phyloP scores from a whole-genome alignment of 2,888 invertebrate species.

The Cephalotes varians region DNA sequence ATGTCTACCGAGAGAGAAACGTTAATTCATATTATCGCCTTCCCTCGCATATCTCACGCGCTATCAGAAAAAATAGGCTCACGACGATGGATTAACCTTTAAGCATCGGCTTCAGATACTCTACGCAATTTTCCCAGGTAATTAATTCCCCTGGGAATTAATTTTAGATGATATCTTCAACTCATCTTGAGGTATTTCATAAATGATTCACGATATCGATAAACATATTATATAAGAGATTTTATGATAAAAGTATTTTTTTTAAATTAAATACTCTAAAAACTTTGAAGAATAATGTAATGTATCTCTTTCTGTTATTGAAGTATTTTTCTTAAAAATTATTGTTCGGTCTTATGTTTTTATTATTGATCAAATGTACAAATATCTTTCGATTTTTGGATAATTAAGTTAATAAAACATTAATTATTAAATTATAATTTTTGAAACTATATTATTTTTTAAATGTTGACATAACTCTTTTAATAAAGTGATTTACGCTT shows the following conservation, averaged over 20 bases:
- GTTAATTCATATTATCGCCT: conserved; percentile 6
- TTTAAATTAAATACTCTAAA: neutral
- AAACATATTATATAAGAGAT: conserved; percentile 20
- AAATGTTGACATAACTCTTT: neutral
- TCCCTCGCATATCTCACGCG: conserved; percentile 37
- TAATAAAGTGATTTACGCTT: neutral
- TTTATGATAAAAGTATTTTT: conserved; percentile 6
- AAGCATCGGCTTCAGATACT: conserved; percentile 19
- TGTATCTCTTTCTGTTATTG: neutral
- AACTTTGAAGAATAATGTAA: neutral
- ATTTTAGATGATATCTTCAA: conserved; percentile 36
- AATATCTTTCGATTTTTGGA: neutral
- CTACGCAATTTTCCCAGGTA: conserved; percentile 14
- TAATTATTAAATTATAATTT: neutral
- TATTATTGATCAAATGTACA: neutral
- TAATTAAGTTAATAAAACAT: neutral
- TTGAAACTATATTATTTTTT: neutral
- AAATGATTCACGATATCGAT: conserved; percentile 20
- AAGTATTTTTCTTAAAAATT: neutral
- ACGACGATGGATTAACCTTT: conserved; percentile 44
- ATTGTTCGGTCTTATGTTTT: neutral
- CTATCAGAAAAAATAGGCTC: conserved; percentile 43
- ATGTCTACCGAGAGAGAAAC: conserved; percentile 23
- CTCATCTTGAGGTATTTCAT: neutral
- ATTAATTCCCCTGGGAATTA: conserved; percentile 29